Conservation (phyloP, 2,797 vertebrate species). For the Calcarius lapponicus region DNA sequence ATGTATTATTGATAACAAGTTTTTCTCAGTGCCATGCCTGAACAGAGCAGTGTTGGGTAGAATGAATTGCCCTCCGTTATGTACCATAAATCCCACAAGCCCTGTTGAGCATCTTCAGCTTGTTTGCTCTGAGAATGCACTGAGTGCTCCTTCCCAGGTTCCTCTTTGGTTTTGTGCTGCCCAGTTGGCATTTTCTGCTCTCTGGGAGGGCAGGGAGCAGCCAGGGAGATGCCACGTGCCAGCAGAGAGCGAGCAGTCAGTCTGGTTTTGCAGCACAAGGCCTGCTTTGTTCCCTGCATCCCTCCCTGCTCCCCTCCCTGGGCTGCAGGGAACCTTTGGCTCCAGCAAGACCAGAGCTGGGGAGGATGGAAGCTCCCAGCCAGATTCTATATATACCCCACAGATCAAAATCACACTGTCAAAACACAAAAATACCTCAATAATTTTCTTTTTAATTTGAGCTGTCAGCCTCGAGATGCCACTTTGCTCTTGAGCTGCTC, state of each 20-base stretch:
- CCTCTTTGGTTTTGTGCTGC: not conserved
- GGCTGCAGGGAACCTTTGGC: not conserved
- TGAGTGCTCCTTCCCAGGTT: not conserved
- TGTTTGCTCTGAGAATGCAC: not conserved
- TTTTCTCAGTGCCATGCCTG: not conserved
- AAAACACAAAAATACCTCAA: conserved; percentile 13
- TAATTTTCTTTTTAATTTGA: conserved; percentile 28
- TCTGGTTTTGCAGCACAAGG: not conserved
- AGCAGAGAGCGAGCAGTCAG: not conserved
- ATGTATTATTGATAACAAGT: not conserved
- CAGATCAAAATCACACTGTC: not conserved
- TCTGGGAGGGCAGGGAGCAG: not conserved
- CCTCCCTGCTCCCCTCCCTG: not conserved
- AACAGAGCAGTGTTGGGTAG: not conserved
- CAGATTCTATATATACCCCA: not conserved
- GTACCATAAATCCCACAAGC: not conserved
- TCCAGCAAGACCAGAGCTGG: not conserved
- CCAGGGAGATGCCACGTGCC: not conserved
- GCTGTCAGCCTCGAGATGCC: not conserved
- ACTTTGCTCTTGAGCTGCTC: not conserved
- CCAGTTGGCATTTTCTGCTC: not conserved
- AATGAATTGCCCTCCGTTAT: not conserved
- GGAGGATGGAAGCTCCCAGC: not conserved
- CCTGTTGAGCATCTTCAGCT: accelerated
- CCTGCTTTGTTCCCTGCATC: not conserved